A percentile compares a stretch with the other conserved stretches of the same genome.
phyloP scores from a whole-genome alignment of 1,140 invertebrate species.

The Melitaea cinxia region DNA sequence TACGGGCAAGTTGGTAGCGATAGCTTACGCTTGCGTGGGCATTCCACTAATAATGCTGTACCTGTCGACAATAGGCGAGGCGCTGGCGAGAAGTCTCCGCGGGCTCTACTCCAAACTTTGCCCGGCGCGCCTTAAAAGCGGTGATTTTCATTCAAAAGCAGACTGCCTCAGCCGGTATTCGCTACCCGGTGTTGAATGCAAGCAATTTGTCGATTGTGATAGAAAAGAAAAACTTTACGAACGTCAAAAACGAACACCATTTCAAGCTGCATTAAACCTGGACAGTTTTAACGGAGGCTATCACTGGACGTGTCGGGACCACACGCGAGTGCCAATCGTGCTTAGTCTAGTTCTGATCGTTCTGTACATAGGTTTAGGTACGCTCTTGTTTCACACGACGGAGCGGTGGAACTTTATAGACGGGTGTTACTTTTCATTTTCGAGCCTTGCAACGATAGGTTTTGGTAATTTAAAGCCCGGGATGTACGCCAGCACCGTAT shows the following conservation, averaged over 20 bases:
- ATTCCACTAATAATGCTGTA: conserved; percentile 96
- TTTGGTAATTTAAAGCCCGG: conserved; percentile 93
- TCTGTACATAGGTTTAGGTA: conserved; percentile 94
- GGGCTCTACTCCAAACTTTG: conserved; percentile 60
- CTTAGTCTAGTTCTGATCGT: conserved; percentile 94
- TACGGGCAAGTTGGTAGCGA: conserved; percentile 89
- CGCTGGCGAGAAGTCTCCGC: conserved; percentile 85
- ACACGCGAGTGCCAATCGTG: conserved; percentile 90
- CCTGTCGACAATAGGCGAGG: conserved; percentile 92
- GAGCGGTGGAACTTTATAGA: conserved; percentile 96
- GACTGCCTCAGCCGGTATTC: conserved; percentile 53
- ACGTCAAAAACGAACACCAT: conserved; percentile 59
- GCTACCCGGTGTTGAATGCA: conserved; percentile 40
- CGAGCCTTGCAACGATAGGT: conserved; percentile 93
- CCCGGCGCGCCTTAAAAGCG: conserved; percentile 63
- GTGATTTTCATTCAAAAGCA: conserved; percentile 56
- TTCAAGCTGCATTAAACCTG: conserved; percentile 69
- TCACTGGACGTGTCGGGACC: conserved; percentile 79
- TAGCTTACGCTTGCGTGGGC: conserved; percentile 93
- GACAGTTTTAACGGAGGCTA: conserved; percentile 65
- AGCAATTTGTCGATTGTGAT: conserved; percentile 50
- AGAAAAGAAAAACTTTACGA: conserved; percentile 50
- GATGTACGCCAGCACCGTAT: conserved; percentile 85
- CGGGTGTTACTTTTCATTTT: conserved; percentile 97
- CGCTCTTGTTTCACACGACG: conserved; percentile 93